phyloP scores from a whole-genome alignment of 2,888 invertebrate genomes.

The Amiota mariae region DNA sequence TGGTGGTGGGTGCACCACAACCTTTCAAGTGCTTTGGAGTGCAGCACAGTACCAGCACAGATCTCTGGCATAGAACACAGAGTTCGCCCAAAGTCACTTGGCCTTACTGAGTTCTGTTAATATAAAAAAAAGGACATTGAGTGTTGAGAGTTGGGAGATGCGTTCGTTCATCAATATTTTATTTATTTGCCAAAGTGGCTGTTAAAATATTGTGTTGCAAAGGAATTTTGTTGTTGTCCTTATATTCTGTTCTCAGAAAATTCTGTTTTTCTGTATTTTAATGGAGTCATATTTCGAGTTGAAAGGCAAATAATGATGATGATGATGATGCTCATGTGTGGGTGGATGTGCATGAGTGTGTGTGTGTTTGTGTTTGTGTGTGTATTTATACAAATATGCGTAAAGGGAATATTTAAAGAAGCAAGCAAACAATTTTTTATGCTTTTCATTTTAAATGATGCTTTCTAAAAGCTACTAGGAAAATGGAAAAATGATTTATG shows the following conservation, averaged over 20 bases:
- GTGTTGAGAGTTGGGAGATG: no score
- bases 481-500: constrained; percentile 18
- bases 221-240: constrained; percentile 27
- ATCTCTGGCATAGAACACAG: no score
- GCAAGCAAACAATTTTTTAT: constrained; percentile 39
- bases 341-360: not conserved
- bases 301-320: constrained; percentile 27
- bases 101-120: not conserved
- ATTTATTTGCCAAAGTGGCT: constrained; percentile 53
- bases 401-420: constrained; percentile 57
- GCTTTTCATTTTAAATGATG: constrained; percentile 21
- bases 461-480: not conserved
- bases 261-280: constrained; percentile 14
- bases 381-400: constrained; percentile 41
- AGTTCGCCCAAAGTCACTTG: not conserved
- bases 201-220: constrained; percentile 61
- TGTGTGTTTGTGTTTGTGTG: not conserved
- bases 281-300: constrained; percentile 33
- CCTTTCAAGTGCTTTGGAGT: not conserved
- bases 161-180: constrained; percentile 50
- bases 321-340: not conserved
- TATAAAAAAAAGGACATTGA: no score
- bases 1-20: not conserved
- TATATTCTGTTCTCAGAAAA: not conserved
- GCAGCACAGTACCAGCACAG: no score